A percentile compares a stretch with the other conserved stretches of the same genome.
These are phyloP conservation scores for Cetoscarus ocellatus DNA, from an alignment of 2,797 vertebrate species.

Conservation along the genomic window DNA sequence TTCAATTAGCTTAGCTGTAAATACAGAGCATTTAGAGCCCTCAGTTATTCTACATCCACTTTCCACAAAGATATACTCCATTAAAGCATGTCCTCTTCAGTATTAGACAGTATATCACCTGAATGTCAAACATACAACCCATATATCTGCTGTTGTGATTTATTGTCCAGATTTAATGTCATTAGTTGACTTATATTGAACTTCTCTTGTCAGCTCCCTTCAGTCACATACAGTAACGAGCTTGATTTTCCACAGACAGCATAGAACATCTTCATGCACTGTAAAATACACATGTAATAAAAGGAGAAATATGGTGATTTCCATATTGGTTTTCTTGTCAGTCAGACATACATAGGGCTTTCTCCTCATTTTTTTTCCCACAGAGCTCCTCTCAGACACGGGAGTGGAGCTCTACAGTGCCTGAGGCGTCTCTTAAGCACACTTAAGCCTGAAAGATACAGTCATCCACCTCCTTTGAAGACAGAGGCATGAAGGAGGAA, in stretches of 20 bases:
- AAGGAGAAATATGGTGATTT: slow-evolving; percentile 47
- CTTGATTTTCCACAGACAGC: slow-evolving; percentile 25
- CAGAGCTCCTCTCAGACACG: slow-evolving; percentile 25
- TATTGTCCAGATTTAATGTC: slow-evolving; percentile 1
- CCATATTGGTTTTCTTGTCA: slow-evolving; percentile 41
- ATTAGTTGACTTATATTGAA: slow-evolving; percentile 21
- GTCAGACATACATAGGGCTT: slow-evolving; percentile 36
- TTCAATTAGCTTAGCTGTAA: too few species aligned
- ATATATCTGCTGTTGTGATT: background rate
- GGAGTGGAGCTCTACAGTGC: slow-evolving; percentile 43
- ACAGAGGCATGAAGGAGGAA: slow-evolving; percentile 52
- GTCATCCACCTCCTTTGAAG: slow-evolving; percentile 67
- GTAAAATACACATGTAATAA: slow-evolving; percentile 22
- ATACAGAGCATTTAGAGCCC: too few species aligned
- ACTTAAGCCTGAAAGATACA: slow-evolving; percentile 64
- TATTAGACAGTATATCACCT: too few species aligned
- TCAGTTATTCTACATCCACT: too few species aligned
- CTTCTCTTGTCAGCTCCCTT: background rate
- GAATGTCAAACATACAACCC: too few species aligned
- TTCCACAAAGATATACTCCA: too few species aligned
- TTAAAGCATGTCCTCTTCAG: too few species aligned
- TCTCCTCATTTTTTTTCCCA: slow-evolving; percentile 9
- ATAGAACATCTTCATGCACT: background rate
- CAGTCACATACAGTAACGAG: background rate
- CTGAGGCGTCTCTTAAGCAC: slow-evolving; percentile 62